Conservation (phyloP, 2,113 vertebrate genomes). For the Proterorhinus semilunaris region DNA sequence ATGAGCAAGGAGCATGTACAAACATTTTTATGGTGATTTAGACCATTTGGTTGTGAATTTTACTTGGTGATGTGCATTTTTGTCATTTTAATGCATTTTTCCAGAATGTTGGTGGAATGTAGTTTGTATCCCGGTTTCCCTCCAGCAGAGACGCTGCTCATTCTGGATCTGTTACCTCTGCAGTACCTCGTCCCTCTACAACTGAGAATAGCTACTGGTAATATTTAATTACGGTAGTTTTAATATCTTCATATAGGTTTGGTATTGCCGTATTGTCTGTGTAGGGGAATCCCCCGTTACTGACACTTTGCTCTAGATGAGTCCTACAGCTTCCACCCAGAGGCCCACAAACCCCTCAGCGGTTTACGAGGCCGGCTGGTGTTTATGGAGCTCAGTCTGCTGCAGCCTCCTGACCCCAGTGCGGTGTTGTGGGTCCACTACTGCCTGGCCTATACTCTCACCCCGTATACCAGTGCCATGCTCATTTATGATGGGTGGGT, state of each 20-base stretch:
- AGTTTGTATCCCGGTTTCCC: conserved; percentile 28
- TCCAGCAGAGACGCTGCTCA: conserved; percentile 33
- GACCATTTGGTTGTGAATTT: no score
- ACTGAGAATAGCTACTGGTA: conserved; percentile 59
- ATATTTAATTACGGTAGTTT: background rate
- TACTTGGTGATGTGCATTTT: no score
- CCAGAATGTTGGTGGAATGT: conserved; percentile 53
- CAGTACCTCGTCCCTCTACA: conserved; percentile 26
- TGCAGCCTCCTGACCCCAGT: conserved; percentile 29
- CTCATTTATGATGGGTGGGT: conserved; percentile 62
- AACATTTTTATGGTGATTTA: no score
- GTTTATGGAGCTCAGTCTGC: conserved; percentile 55
- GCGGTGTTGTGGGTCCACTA: conserved; percentile 62
- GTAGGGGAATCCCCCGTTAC: background rate
- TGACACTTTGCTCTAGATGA: conserved; percentile 30
- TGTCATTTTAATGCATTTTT: background rate
- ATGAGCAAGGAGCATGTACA: no score
- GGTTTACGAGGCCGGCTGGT: conserved; percentile 27
- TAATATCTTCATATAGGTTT: background rate
- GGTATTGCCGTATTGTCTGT: background rate
- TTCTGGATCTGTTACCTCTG: conserved; percentile 17
- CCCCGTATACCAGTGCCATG: conserved; percentile 42
- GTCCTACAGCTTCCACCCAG: conserved; percentile 56
- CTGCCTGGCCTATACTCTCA: conserved; percentile 56
- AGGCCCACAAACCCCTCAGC: conserved; percentile 57